Base-by-base conservation (phyloP, 35 echinoderm and acorn worm genomes). In the Eucidaris tribuloides region DNA sequence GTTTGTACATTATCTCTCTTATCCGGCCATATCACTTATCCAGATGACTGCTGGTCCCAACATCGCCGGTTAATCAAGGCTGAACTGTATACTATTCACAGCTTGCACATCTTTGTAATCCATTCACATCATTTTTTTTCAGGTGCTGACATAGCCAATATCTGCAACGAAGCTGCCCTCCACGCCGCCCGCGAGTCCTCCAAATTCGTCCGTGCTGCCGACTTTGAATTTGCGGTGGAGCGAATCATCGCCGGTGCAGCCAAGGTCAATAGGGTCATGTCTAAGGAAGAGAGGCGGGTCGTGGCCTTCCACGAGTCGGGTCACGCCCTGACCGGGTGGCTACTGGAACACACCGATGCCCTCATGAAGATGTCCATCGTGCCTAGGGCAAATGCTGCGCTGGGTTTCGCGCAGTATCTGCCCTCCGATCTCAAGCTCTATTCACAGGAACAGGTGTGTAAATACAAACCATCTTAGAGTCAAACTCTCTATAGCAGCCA, bases 111-210 rank as follows among this genome's bases (percentile, higher is more conserved):
- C n/a, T n/a, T n/a, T n/a, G n/a, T n/a, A n/a, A n/a, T n/a, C n/a
- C n/a, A n/a, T n/a, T n/a, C n/a, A n/a, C n/a, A n/a, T n/a, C n/a
- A n/a, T n/a, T n/a, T n/a, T n/a, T n/a, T n/a, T n/a, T n/a, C n/a
- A 99, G 96, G 96, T 76, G 96, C 96, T 83, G 94, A 97, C 65
- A 99, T 99, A 56, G 96, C 96, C 32, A 97, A 99, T 41, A 87
- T 99, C 20, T 93, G 86, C 84, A 99, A 99, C 44, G 96, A 99
- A 84, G 94, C 96, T 42, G 96, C 96, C 54, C 87, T 99, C 5
- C 82, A 93, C 77, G 96, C 96, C 6, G 96, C 96, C 20, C 70
- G 96, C 15, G 79, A 90, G 45, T 62, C 28, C 64, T 52, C 76
- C 37, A 90, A 90, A 29, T 36, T 77, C 32, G 83, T 93, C 25